These are phyloP conservation scores for Aepyceros melampus DNA, from an alignment of 2,113 vertebrate species.

Conservation along the genomic window DNA sequence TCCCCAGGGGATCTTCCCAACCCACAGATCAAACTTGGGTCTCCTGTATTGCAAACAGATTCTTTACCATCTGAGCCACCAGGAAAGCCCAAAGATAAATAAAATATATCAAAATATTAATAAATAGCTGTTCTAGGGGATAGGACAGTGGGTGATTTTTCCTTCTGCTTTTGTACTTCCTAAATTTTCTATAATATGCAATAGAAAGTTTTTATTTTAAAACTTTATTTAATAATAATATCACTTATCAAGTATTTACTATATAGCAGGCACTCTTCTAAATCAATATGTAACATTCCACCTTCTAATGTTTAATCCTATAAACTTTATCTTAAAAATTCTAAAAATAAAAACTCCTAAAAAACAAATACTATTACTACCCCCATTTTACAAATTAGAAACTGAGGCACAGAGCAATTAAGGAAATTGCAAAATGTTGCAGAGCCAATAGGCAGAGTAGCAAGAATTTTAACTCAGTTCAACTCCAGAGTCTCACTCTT, in stretches of 20 bases:
- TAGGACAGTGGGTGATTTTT: neutral
- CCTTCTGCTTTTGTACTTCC: neutral
- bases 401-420: neutral
- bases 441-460: neutral
- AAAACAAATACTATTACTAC: neutral
- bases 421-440: neutral
- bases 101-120: neutral
- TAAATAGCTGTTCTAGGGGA: neutral
- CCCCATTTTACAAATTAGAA: neutral
- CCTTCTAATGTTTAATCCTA: neutral
- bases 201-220: slow-evolving; percentile 22
- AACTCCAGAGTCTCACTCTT: neutral
- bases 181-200: neutral
- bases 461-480: neutral
- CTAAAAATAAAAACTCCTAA: neutral
- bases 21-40: neutral
- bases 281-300: neutral
- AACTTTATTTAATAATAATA: neutral
- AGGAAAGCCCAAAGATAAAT: neutral
- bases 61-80: neutral
- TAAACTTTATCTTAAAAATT: neutral
- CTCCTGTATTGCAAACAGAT: neutral
- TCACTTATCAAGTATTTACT: neutral
- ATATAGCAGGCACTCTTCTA: neutral
- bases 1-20: neutral